phyloP scores from a whole-genome alignment of 2,113 vertebrate genomes.

The Bostrychus sinensis region DNA sequence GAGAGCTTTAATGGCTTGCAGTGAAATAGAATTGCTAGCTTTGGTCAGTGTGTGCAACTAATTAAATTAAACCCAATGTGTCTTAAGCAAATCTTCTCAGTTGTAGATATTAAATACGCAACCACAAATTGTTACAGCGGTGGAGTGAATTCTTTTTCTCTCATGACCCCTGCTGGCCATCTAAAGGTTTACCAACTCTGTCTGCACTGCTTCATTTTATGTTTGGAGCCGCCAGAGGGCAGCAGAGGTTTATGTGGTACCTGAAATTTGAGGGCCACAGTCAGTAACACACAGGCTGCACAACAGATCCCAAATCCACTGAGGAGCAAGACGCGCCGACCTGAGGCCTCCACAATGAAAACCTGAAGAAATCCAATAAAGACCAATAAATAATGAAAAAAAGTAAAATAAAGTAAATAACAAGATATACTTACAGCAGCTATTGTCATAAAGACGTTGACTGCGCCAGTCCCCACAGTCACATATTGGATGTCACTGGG shows the following conservation, averaged over 20 bases:
- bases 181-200: not conserved
- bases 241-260: constrained; percentile 63
- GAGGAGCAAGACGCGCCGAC: constrained; percentile 85
- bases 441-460: constrained; percentile 89
- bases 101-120: not conserved
- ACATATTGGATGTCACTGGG: constrained; percentile 82
- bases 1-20: too few relatives aligned
- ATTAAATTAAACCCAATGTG: too few relatives aligned
- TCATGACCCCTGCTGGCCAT: not conserved
- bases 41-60: too few relatives aligned
- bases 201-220: not conserved
- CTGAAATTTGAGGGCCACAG: constrained; percentile 85
- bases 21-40: too few relatives aligned
- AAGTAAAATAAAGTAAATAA: not conserved
- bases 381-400: not conserved
- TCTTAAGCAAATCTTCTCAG: too few relatives aligned
- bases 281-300: constrained; percentile 81
- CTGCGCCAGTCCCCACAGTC: constrained; percentile 87
- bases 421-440: constrained; percentile 80
- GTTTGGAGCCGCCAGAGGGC: constrained; percentile 33
- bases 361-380: constrained; percentile 73
- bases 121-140: not conserved
- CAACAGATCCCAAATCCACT: constrained; percentile 87
- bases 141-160: not conserved
- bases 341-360: constrained; percentile 88